phyloP scores from a whole-genome alignment of 2,113 vertebrate genomes.

The Ascaphus truei region DNA sequence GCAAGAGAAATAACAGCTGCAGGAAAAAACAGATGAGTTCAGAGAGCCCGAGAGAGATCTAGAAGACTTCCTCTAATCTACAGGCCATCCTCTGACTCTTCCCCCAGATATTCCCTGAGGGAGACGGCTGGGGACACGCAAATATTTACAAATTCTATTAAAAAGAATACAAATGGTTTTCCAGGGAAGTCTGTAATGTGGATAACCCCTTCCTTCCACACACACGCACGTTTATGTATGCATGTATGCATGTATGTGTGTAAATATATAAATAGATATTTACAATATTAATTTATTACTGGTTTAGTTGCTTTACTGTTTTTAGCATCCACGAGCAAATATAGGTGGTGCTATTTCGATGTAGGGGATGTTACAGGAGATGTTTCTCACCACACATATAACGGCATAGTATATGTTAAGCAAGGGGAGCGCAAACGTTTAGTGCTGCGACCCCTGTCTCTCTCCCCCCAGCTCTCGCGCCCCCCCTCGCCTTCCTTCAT shows the following conservation, averaged over 20 bases:
- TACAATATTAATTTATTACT: too few relatives aligned
- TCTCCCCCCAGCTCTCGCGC: too few relatives aligned
- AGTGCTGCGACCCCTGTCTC: too few relatives aligned
- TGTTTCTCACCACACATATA: too few relatives aligned
- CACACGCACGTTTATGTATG: neutral
- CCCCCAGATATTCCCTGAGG: constrained; percentile 50
- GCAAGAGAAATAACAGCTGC: constrained; percentile 18
- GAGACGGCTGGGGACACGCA: constrained; percentile 59
- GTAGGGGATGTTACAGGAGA: too few relatives aligned
- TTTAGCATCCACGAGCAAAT: too few relatives aligned
- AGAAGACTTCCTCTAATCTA: constrained; percentile 2
- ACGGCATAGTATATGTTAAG: too few relatives aligned
- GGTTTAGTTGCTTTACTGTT: too few relatives aligned
- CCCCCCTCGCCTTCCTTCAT: too few relatives aligned
- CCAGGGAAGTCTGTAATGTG: constrained; percentile 51
- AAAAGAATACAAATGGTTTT: constrained; percentile 58
- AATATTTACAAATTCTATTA: constrained; percentile 76
- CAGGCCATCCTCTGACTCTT: neutral
- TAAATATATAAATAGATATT: neutral
- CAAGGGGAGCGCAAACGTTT: too few relatives aligned
- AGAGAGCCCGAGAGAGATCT: neutral
- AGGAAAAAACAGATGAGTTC: constrained; percentile 13
- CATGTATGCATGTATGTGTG: neutral
- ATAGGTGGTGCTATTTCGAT: too few relatives aligned
- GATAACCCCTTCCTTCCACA: constrained; percentile 22